Percentiles rank a stretch among this genome's conserved stretches.
These are phyloP conservation scores for Rotaria macrura DNA, from an alignment of 2,888 invertebrate species.

Conservation along the genomic window DNA sequence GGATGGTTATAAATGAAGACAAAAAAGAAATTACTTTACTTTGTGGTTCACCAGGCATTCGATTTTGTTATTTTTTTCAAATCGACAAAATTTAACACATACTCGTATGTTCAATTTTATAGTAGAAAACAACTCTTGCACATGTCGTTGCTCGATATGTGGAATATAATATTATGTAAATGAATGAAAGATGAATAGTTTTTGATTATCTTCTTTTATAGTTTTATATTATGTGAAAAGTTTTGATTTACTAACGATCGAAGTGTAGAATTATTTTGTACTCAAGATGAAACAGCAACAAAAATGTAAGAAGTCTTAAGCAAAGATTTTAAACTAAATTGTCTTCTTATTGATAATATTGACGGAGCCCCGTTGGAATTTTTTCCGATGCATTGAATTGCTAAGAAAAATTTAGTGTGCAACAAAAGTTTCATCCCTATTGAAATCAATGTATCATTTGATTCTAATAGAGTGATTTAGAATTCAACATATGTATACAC, in stretches of 20 bases:
- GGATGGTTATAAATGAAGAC: conserved; percentile 57
- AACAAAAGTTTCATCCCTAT: too few relatives aligned
- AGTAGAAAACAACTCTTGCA: conserved; percentile 85
- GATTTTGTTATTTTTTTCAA: neutral
- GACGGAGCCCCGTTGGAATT: conserved; percentile 71
- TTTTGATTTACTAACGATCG: conserved; percentile 65
- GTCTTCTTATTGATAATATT: conserved; percentile 83
- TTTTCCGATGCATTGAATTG: conserved; percentile 34
- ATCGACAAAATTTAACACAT: neutral
- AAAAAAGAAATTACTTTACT: conserved; percentile 59
- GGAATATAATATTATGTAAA: conserved; percentile 76
- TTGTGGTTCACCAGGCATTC: conserved; percentile 74
- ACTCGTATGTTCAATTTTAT: conserved; percentile 44
- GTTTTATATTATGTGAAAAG: conserved; percentile 14
- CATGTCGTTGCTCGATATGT: conserved; percentile 78
- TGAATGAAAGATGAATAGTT: conserved; percentile 66
- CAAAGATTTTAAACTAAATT: conserved; percentile 68
- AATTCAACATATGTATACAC: too few relatives aligned
- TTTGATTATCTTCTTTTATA: neutral
- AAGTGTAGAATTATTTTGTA: conserved; percentile 72
- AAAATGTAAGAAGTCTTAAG: conserved; percentile 74
- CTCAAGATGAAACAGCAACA: conserved; percentile 63
- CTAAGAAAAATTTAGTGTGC: too few relatives aligned
- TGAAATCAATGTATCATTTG: too few relatives aligned
- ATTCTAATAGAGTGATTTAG: too few relatives aligned